Base-by-base conservation (phyloP, 2,113 vertebrate genomes). In the Scalopus aquaticus region DNA sequence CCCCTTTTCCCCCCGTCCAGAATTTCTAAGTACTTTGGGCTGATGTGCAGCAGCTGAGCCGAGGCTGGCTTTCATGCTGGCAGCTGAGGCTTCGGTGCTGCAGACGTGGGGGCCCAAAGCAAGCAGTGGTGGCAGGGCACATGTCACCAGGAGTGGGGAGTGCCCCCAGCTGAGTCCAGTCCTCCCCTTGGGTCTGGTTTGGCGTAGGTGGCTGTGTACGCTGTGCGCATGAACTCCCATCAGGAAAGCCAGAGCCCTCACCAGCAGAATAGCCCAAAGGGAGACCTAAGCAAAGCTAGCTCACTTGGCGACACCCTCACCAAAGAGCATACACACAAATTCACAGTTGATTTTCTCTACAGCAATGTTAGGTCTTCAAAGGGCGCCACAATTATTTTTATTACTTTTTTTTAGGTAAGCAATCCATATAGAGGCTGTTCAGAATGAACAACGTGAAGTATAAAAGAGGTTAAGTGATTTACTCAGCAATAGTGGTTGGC, bases 271-370 rank as follows among this genome's bases (percentile, higher is more conserved):
- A 60, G 37, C 28, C 46, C 19, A 49, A 77, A 32, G 69, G 67
- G 42, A 93, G 17, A 32, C 19, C 4, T 39, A 24, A 35, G 58
- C 62, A 60, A 49, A 73, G 42, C 26, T 39, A 81, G 72, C 44
- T 83, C 17, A 5, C 46, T 6, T 30, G 62, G 32, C 9, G 1
- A 74, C 28, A 19, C 58, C 54, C 72, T 94, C 56, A 67, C 44
- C 65, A 76, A 39, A 65, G 76, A 72, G 12, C 54, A 19, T n/a
- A 51, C 72, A 56, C 39, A 51, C 46, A 42, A 65, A 67, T 67
- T 88, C 65, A n/a, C n/a, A 80, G 30, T 60, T 72, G 77, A 26
- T 65, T 95, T 88, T 92, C 56, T 78, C 39, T 62, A 32, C 11
- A 42, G 58, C 56, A 46, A 32, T 30, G 79, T 80, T n/a, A 28